phyloP scores from a whole-genome alignment of 2,888 invertebrate species.

The Tinea semifulvella region DNA sequence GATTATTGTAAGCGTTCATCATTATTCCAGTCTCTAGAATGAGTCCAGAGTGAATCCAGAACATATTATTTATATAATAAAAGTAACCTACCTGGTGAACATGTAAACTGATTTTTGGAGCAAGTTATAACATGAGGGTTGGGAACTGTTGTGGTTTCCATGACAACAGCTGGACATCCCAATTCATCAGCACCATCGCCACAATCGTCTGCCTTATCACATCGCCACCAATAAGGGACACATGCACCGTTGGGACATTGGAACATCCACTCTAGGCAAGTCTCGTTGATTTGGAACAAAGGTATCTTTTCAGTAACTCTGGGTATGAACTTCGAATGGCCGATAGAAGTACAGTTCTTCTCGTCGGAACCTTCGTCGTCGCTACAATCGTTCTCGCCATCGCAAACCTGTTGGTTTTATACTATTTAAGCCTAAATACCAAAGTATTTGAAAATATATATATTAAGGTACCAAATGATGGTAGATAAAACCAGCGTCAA shows the following conservation, averaged over 20 bases:
- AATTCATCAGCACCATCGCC: constrained; percentile 79
- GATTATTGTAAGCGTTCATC: no score
- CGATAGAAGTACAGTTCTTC: constrained; percentile 65
- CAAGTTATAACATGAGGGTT: constrained; percentile 25
- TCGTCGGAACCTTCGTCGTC: constrained; percentile 76
- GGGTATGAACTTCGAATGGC: constrained; percentile 37
- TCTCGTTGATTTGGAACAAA: constrained; percentile 36
- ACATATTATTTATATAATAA: no score
- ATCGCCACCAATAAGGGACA: constrained; percentile 83
- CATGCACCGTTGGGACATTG: constrained; percentile 75
- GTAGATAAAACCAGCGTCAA: no score
- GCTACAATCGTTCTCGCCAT: constrained; percentile 75
- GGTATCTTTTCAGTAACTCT: constrained; percentile 25
- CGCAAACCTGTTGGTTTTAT: constrained; percentile 72
- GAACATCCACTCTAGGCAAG: constrained; percentile 82
- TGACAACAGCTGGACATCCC: constrained; percentile 55
- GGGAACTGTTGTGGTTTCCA: constrained; percentile 25
- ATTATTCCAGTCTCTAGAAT: no score
- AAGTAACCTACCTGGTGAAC: constrained; percentile 44
- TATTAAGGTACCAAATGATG: no score
- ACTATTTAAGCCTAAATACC: no score
- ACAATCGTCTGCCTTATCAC: constrained; percentile 80
- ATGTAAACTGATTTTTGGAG: constrained; percentile 52
- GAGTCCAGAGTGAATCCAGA: no score
- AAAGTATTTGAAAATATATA: no score